phyloP scores from a whole-genome alignment of 2,113 vertebrate species.

The Crocuta crocuta region DNA sequence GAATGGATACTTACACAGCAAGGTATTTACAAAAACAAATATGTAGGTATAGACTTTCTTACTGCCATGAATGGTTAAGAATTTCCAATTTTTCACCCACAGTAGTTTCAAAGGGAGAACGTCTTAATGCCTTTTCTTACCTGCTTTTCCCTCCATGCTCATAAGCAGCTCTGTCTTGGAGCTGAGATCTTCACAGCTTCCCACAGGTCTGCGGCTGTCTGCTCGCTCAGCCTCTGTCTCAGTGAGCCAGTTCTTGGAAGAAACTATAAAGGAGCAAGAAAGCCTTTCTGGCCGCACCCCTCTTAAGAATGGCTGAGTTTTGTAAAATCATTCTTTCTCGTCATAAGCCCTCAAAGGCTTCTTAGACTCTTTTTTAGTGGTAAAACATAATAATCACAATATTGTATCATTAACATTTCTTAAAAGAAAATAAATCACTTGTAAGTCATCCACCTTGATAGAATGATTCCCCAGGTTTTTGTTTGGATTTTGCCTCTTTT shows the following conservation, averaged over 20 bases:
- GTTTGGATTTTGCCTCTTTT: not conserved
- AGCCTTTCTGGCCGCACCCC: not conserved
- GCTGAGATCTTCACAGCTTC: not conserved
- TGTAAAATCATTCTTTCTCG: conserved; percentile 43
- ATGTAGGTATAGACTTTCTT: not conserved
- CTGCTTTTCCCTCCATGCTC: not conserved
- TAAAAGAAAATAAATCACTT: conserved; percentile 4
- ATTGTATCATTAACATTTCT: conserved; percentile 12
- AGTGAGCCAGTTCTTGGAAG: not conserved
- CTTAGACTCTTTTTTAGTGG: conserved; percentile 31
- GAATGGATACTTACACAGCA: not conserved
- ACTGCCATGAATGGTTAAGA: not conserved
- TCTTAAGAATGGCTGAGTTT: conserved; percentile 48
- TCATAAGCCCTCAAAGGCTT: conserved; percentile 32
- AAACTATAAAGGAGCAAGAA: conserved; percentile 37
- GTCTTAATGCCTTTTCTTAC: not conserved
- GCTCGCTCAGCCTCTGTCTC: not conserved
- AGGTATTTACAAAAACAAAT: not conserved
- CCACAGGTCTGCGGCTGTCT: not conserved
- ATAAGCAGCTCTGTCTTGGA: not conserved
- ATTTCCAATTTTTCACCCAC: not conserved
- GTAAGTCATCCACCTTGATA: conserved; percentile 12
- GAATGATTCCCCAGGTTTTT: not conserved
- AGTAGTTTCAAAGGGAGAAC: not conserved
- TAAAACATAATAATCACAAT: conserved; percentile 24